A percentile compares a stretch with the other conserved stretches of the same genome.
Conservation (phyloP, 2,888 invertebrate genomes). For the Clostera curtula region DNA sequence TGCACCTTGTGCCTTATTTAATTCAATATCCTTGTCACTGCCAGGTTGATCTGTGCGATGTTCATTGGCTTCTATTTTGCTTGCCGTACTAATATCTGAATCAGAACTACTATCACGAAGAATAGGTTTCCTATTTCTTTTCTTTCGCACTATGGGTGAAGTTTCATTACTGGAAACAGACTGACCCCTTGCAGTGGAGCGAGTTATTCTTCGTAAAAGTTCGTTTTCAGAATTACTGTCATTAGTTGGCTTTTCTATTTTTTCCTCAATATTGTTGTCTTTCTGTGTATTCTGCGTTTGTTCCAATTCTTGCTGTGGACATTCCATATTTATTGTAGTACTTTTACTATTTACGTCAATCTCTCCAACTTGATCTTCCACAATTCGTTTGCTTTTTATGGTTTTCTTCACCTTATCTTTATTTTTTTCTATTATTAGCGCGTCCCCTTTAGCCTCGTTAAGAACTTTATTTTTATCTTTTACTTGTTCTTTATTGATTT, state of each 20-base stretch:
- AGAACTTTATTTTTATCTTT: slow-evolving; percentile 2
- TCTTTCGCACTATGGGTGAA: slow-evolving; percentile 9
- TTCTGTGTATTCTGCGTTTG: slow-evolving; percentile 1
- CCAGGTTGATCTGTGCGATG: background rate
- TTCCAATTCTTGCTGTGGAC: slow-evolving; percentile 3
- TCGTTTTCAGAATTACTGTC: slow-evolving; percentile 9
- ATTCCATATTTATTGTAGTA: too few species aligned
- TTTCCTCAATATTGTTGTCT: too few species aligned
- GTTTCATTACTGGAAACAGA: slow-evolving; percentile 11
- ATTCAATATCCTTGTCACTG: slow-evolving; percentile 9
- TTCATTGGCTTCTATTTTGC: background rate
- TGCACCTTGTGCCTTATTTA: slow-evolving; percentile 4
- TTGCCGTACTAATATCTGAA: slow-evolving; percentile 13
- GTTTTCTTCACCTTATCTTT: slow-evolving; percentile 5
- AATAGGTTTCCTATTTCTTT: slow-evolving; percentile 30
- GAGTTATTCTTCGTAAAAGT: slow-evolving; percentile 30
- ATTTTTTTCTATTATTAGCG: slow-evolving; percentile 4
- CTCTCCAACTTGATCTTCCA: too few species aligned
- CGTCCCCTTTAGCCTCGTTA: slow-evolving; percentile 2
- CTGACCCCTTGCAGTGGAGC: slow-evolving; percentile 29
- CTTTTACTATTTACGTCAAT: too few species aligned
- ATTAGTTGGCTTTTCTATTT: too few species aligned
- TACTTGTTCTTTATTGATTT: slow-evolving; percentile 6
- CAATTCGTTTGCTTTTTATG: too few species aligned
- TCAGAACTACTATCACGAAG: slow-evolving; percentile 45